Base-by-base conservation (phyloP, 2,113 vertebrate species). In the Abramis brama region DNA sequence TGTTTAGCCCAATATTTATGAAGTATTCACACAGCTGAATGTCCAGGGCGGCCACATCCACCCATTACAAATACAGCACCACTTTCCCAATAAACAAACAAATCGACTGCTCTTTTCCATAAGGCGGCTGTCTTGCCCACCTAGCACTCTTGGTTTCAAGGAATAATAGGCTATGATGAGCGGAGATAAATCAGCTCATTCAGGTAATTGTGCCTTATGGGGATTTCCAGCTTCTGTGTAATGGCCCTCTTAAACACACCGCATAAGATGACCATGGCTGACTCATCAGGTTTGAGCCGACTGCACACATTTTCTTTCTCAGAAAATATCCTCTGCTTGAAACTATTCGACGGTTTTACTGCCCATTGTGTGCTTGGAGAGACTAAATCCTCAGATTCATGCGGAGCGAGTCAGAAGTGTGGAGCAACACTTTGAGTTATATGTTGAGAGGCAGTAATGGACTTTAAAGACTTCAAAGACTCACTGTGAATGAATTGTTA, bases 191-290 rank as follows among this genome's bases (percentile, higher is more conserved):
- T 88, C 82, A 86, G 86, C 60, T 86, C 84, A 82, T 88, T 88
- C 82, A 66, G 77, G 88, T 91, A 90, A 91, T 90, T 89, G 86
- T 87, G 86, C 88, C 89, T 85, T 89, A 81, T 79, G 88, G 88
- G 89, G 86, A 85, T 88, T 90, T 80, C 36, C 78, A 47, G 84
- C 66, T 57, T 80, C 78, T 83, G 79, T 55, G 79, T 90, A 91
- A 91, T 89, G 86, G 88, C 84, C 64, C 77, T 87, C 87, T 87
- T 85, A 91, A 86, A 85, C 83, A 85, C 80, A 87, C 80, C 73
- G 87, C 85, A 88, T 87, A 88, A 82, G 82, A 89, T 66, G 78
- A 82, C 71, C 25, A 50, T 21, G 59, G 78, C 85, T 77, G 85
- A 89, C 85, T 87, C 85, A 70, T 87, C 88, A 71, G 52, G 68